These are phyloP conservation scores for Orthonychiurus folsomi DNA, from an alignment of 2,888 invertebrate species.

Conservation along the genomic window DNA sequence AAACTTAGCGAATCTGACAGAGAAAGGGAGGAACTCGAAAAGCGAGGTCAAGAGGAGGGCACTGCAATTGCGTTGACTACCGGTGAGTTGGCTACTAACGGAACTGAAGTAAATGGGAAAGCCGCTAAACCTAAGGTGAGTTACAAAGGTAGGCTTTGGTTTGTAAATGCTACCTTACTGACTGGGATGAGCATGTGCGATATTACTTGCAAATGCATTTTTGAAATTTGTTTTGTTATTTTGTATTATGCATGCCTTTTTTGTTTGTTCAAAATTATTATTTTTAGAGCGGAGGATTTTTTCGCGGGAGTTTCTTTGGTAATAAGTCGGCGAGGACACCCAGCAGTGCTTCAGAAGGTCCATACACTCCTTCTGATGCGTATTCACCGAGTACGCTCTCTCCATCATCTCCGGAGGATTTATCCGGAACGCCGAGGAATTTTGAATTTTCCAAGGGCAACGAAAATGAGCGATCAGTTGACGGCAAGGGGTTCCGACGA, in stretches of 20 bases:
- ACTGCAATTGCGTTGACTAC: constrained; percentile 20
- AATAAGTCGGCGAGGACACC: constrained; percentile 28
- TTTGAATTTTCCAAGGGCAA: constrained; percentile 66
- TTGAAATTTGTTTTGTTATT: constrained; percentile 21
- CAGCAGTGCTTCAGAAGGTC: constrained; percentile 35
- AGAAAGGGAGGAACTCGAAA: constrained; percentile 37
- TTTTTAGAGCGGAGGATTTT: constrained; percentile 37
- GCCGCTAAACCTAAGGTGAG: constrained; percentile 5
- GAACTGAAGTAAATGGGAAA: background rate
- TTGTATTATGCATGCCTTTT: constrained; percentile 22
- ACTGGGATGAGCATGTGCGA: background rate
- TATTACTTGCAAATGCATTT: background rate
- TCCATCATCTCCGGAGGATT: constrained; percentile 43
- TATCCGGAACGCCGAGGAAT: constrained; percentile 19
- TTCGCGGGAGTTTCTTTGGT: constrained; percentile 40
- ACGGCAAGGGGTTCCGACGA: constrained; percentile 12
- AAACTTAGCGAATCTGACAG: constrained; percentile 28
- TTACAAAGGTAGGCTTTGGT: too few species aligned
- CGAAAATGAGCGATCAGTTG: constrained; percentile 46
- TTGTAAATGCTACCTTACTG: too few species aligned
- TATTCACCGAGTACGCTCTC: constrained; percentile 44
- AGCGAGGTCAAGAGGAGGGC: constrained; percentile 39
- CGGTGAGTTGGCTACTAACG: background rate
- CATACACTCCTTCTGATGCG: constrained; percentile 32
- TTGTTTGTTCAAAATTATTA: constrained; percentile 16